Conservation (phyloP, 1,140 invertebrate species). For the Heliothis virescens region DNA sequence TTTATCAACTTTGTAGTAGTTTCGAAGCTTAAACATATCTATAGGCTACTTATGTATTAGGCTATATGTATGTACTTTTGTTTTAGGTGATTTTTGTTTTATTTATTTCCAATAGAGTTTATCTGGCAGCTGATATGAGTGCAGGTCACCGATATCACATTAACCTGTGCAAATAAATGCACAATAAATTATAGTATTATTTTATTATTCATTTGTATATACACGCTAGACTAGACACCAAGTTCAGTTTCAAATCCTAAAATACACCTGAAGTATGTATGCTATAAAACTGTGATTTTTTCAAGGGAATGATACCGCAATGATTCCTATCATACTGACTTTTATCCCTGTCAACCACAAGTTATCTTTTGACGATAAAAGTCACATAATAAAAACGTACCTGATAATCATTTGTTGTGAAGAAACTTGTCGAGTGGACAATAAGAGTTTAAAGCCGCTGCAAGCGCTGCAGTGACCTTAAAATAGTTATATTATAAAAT, state of each 20-base stretch:
- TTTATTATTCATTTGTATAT: neutral
- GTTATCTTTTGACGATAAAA: constrained; percentile 13
- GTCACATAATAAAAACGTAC: constrained; percentile 37
- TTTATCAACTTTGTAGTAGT: constrained; percentile 2
- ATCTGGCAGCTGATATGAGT: constrained; percentile 21
- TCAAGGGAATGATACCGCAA: constrained; percentile 14
- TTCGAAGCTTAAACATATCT: constrained; percentile 13
- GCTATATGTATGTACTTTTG: neutral
- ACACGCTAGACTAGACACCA: neutral
- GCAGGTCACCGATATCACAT: constrained; percentile 19
- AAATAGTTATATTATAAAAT: constrained; percentile 26
- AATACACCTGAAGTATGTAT: neutral
- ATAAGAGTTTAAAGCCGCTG: constrained; percentile 28
- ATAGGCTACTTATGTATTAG: neutral
- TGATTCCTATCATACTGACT: constrained; percentile 26
- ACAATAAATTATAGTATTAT: neutral
- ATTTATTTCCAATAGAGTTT: constrained; percentile 9
- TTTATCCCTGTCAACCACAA: constrained; percentile 23
- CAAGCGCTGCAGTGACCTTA: constrained; percentile 7
- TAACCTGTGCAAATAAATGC: neutral
- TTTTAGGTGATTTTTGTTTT: constrained; percentile 4
- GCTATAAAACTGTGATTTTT: constrained; percentile 39
- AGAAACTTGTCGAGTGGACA: constrained; percentile 36
- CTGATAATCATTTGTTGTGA: constrained; percentile 35
- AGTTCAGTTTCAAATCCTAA: neutral